phyloP scores from a whole-genome alignment of 2,797 vertebrate genomes.

The Apodemus agrarius region DNA sequence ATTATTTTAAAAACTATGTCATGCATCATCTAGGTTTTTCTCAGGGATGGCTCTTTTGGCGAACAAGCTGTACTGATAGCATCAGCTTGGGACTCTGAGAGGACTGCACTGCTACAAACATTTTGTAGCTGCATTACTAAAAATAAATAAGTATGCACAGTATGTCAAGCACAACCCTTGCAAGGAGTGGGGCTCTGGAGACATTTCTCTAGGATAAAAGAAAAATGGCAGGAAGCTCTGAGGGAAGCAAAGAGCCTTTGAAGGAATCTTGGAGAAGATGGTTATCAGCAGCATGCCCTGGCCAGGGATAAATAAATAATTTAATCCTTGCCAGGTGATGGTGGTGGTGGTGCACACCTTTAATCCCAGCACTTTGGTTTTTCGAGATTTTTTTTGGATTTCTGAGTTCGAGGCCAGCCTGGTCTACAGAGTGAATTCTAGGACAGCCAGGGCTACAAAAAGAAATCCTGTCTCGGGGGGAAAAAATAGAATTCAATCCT shows the following conservation, averaged over 20 bases:
- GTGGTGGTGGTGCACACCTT: too few relatives aligned
- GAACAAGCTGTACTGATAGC: not conserved
- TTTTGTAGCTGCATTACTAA: not conserved
- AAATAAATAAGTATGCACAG: not conserved
- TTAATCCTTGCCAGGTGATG: too few relatives aligned
- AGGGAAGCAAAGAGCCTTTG: not conserved
- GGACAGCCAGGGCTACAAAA: too few relatives aligned
- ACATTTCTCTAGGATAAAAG: conserved; percentile 34
- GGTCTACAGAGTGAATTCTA: too few relatives aligned
- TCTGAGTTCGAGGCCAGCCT: too few relatives aligned
- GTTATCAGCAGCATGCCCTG: not conserved
- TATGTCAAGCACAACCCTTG: not conserved
- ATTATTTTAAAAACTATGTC: not conserved
- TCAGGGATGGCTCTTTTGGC: conserved; percentile 9
- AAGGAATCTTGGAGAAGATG: not conserved
- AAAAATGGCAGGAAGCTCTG: too few relatives aligned
- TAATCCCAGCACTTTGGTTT: too few relatives aligned
- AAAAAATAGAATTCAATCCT: not conserved
- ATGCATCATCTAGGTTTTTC: conserved; percentile 2
- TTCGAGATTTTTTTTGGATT: too few relatives aligned
- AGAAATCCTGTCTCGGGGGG: too few relatives aligned
- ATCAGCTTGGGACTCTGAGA: not conserved
- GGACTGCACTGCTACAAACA: not conserved
- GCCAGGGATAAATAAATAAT: not conserved
- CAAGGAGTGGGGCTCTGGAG: not conserved